phyloP scores from a whole-genome alignment of 92 coral and sea anemone genomes.

The Porites cylindrica region DNA sequence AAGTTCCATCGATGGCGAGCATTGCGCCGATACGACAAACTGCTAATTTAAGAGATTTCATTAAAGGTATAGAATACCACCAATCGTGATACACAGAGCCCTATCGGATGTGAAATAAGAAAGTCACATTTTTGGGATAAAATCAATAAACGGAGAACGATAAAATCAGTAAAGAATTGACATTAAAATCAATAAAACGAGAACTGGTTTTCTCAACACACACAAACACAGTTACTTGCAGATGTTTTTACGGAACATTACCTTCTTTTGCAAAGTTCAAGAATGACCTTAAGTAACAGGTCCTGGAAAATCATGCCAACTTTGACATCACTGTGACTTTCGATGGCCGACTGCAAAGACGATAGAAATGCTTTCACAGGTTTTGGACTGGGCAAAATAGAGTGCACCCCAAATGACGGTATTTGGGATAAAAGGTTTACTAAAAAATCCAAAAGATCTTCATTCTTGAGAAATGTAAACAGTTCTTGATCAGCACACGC shows the following conservation, averaged over 20 bases:
- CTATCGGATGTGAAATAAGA: no score
- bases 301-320: conserved; percentile 54
- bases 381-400: conserved; percentile 35
- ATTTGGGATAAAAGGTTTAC: conserved; percentile 22
- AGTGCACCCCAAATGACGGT: conserved; percentile 19
- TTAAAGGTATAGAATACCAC: not conserved
- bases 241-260: not conserved
- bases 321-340: conserved; percentile 36
- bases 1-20: not conserved
- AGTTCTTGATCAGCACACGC: conserved; percentile 4
- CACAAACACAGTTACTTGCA: no score
- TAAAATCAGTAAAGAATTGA: no score
- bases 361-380: conserved; percentile 66
- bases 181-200: no score
- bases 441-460: conserved; percentile 28
- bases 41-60: not conserved
- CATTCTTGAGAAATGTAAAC: conserved; percentile 9
- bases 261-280: conserved; percentile 60
- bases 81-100: not conserved
- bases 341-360: conserved; percentile 56
- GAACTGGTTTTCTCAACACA: no score
- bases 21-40: not conserved
- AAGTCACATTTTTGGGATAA: no score
- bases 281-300: conserved; percentile 56
- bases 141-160: no score